Base-by-base conservation (phyloP, 2,113 vertebrate species). In the Sitta europaea region DNA sequence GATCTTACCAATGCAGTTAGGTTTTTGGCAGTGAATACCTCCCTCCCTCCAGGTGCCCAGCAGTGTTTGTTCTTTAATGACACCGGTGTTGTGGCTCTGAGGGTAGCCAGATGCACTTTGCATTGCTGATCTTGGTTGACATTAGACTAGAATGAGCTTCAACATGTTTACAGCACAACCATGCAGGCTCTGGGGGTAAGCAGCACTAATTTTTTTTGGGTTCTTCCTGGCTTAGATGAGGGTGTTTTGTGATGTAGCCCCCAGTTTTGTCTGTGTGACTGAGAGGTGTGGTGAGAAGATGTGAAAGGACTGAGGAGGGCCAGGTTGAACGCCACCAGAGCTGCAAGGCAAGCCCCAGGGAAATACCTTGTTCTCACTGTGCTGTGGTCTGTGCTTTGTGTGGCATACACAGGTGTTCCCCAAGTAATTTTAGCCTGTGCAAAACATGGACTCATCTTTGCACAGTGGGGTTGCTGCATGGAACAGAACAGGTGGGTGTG, bases 341-440 rank as follows among this genome's bases (percentile, higher is more conserved):
- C 79, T 92, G 63, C 43, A 42, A 67, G 88, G 57, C 20, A 77
- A 77, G 53, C 75, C 61, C 20, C 48, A 18, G 73, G 82, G 63
- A 86, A 86, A 22, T 90, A 80, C 59, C 36, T 94, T 67, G 51
- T 77, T 96, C 84, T 75, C 73, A 27, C 22, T 68, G 55, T 74
- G 70, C 85, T 77, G 35, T 70, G 78, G 28, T 71, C 71, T 88
- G 55, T 76, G 43, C 63, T 92, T 95, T 93, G 94, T 92, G 78
- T 96, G 92, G 92, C 53, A 1, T 81, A 59, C n/a, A 3, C 93
- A 95, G 92, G 75, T 95, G 93, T 62, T 88, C 35, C 59, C 42
- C 40, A 45, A 92, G 88, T 97, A 94, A 96, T 84, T 94, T 80
- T 94, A 96, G 88, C 90, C 88, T 1, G 12, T 88, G 55, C 47